These are phyloP conservation scores for Tupaia tana DNA, from an alignment of 2,113 vertebrate species.

Conservation along the genomic window DNA sequence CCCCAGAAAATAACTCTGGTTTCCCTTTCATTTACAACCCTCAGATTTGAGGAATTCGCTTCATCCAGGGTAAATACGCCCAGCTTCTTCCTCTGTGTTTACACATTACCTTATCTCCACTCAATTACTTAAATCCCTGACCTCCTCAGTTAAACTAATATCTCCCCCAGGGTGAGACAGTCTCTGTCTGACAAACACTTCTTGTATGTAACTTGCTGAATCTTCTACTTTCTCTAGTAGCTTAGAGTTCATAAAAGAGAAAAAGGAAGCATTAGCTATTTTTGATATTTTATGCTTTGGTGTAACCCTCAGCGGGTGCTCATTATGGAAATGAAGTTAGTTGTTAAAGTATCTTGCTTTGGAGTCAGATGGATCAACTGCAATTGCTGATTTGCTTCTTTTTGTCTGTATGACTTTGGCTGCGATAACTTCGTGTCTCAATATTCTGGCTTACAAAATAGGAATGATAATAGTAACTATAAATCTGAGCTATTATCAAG, in stretches of 20 bases:
- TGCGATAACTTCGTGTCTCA: background rate
- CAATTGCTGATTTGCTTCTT: background rate
- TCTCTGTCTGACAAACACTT: background rate
- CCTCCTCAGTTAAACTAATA: background rate
- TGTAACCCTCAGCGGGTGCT: background rate
- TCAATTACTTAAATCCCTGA: background rate
- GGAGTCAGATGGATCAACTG: background rate
- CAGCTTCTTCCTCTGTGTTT: background rate
- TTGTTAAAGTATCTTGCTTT: constrained; percentile 9
- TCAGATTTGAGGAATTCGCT: constrained; percentile 4
- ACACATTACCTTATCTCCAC: background rate
- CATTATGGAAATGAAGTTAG: background rate
- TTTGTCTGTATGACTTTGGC: background rate
- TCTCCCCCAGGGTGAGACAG: background rate
- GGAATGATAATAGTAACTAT: background rate
- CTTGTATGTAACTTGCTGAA: background rate
- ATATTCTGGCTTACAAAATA: background rate
- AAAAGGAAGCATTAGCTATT: background rate
- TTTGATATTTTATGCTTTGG: background rate
- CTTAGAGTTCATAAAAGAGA: background rate
- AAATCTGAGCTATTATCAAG: background rate
- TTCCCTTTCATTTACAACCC: background rate
- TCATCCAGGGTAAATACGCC: background rate
- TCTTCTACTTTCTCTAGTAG: background rate
- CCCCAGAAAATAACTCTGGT: background rate